phyloP scores from a whole-genome alignment of 1,140 invertebrate species.

The Chionoecetes opilio region DNA sequence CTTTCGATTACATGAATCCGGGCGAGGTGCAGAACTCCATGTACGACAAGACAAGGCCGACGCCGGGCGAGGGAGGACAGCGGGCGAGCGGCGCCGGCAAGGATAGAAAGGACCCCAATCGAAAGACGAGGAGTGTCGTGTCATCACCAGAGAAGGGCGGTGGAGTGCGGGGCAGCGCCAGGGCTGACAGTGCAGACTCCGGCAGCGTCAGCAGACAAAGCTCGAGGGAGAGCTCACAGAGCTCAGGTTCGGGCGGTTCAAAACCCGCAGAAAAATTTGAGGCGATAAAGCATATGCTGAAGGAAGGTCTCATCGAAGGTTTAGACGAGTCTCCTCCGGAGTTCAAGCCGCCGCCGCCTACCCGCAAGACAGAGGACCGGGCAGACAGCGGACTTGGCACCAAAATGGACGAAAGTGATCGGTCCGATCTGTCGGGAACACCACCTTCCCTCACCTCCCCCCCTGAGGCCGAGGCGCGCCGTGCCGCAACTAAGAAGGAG shows the following conservation, averaged over 20 bases:
- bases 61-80: not conserved
- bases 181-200: constrained; percentile 35
- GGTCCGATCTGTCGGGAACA: constrained; percentile 62
- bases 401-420: constrained; percentile 72
- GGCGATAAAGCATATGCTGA: constrained; percentile 90
- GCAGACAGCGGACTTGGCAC: constrained; percentile 70
- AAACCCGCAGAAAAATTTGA: constrained; percentile 88
- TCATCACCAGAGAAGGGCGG: constrained; percentile 59
- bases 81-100: not conserved
- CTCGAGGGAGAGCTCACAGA: constrained; percentile 70
- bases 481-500: constrained; percentile 49
- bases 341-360: constrained; percentile 85
- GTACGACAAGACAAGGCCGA: constrained; percentile 37
- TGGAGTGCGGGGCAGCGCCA: not conserved
- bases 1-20: constrained; percentile 78
- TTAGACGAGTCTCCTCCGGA: constrained; percentile 85
- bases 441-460: constrained; percentile 68
- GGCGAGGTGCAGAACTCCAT: constrained; percentile 68
- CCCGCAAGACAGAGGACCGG: constrained; percentile 81
- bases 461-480: constrained; percentile 37
- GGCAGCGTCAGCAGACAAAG: constrained; percentile 68
- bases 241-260: constrained; percentile 68
- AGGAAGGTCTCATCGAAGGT: constrained; percentile 87
- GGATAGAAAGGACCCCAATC: constrained; percentile 66
- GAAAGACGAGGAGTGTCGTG: constrained; percentile 54